Base-by-base conservation (phyloP, 1,140 invertebrate species). In the Epicauta chinensis region DNA sequence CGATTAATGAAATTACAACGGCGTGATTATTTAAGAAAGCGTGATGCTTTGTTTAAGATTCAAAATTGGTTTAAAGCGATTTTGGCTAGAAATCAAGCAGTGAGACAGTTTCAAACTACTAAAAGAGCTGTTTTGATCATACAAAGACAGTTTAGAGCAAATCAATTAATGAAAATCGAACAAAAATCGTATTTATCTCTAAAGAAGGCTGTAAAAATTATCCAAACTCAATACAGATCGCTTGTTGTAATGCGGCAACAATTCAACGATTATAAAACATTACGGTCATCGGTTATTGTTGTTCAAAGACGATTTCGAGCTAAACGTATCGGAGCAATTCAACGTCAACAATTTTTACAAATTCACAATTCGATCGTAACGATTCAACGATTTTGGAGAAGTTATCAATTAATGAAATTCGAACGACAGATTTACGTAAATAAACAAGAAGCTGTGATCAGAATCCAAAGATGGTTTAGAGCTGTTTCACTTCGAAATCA, bases 181-280 rank as follows among this genome's bases (percentile, higher is more conserved):
- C 16, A 41, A 62, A 58, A 50, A 39, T 38, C 29, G 51, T 68
- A 17, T 71, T 59, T 56, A n/a, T 13, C 49, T 15, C 55, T 74
- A 11, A 68, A 64, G 51, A 52, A 60, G 10, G 63, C 73, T 6
- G 66, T 66, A 16, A 59, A 68, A 6, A 45, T 51, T 1, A 66
- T 83, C 31, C 80, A 83, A 65, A 63, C 31, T 2, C 68, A 69
- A 59, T 75, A 71, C 55, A 73, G 64, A 64, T 63, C 70, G 6
- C 64, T 66, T 31, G 70, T 1, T 12, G 32, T 7, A 63, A 71
- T 63, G 75, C 70, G 50, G 39, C 31, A 70, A 1, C n/a, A 55
- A 14, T 12, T 46, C 35, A 51, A 45, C 30, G 31, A 61, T 32
- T 68, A 60, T 58, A 35, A 55, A 17, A 16, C 40, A 29, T 42